phyloP scores from a whole-genome alignment of 2,888 invertebrate genomes.

The Altica lythri region DNA sequence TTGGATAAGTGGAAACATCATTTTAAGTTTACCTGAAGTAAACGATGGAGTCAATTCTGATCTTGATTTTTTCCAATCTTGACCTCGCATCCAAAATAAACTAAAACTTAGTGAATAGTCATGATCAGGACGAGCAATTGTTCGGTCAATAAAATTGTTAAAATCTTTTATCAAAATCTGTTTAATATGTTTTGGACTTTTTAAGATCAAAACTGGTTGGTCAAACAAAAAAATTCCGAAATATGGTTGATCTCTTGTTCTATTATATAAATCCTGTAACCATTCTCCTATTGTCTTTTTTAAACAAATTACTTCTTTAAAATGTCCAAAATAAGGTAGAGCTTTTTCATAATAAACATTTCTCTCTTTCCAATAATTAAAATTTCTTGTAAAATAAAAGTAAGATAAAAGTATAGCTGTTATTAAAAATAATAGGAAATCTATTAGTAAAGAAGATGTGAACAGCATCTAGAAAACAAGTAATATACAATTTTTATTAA shows the following conservation, averaged over 20 bases:
- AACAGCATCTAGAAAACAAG: too few relatives aligned
- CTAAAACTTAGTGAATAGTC: slow-evolving; percentile 56
- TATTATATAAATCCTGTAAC: slow-evolving; percentile 27
- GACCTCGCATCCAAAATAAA: slow-evolving; percentile 57
- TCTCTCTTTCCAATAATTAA: slow-evolving; percentile 43
- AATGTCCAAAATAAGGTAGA: slow-evolving; percentile 41
- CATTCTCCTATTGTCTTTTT: slow-evolving; percentile 31
- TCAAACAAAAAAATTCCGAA: slow-evolving; percentile 60
- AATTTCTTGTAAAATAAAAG: slow-evolving; percentile 40
- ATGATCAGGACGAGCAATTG: slow-evolving; percentile 40
- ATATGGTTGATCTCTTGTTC: slow-evolving; percentile 48
- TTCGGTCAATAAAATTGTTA: slow-evolving; percentile 57
- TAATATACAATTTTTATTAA: too few relatives aligned
- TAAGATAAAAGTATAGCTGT: slow-evolving; percentile 24
- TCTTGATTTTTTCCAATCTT: slow-evolving; percentile 62
- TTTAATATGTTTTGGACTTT: slow-evolving; percentile 58
- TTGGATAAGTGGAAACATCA: slow-evolving; percentile 59
- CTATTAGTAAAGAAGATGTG: too few relatives aligned
- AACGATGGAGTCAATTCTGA: slow-evolving; percentile 61
- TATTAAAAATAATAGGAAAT: slow-evolving; percentile 3
- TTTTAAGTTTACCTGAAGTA: slow-evolving; percentile 62
- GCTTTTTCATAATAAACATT: slow-evolving; percentile 40
- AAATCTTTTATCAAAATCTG: slow-evolving; percentile 59
- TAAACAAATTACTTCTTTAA: slow-evolving; percentile 30
- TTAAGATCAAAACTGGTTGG: slow-evolving; percentile 57